Conservation (phyloP, 1,140 invertebrate species). For the Caenorhabditis remanei region DNA sequence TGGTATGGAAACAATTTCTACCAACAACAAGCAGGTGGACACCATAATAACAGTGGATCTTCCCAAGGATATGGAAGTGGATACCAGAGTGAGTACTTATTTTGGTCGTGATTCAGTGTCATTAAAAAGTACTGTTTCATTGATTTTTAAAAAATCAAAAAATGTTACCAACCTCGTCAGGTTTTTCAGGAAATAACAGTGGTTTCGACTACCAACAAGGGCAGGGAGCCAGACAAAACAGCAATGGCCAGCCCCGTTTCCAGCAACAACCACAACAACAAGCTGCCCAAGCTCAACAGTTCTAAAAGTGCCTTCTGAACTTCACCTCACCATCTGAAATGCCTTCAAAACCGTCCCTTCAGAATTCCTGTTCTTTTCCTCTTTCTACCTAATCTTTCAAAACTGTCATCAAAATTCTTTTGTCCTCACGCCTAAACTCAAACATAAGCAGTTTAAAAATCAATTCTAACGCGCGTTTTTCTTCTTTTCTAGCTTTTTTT, state of each 20-base stretch:
- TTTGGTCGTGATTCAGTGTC: neutral
- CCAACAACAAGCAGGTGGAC: neutral
- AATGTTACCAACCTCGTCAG: neutral
- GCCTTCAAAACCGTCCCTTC: slow-evolving; percentile 11
- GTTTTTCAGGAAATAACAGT: slow-evolving; percentile 38
- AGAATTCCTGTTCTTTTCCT: slow-evolving; percentile 29
- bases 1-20: slow-evolving; percentile 56
- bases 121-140: neutral
- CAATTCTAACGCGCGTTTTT: slow-evolving; percentile 48
- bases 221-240: slow-evolving; percentile 2
- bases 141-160: neutral
- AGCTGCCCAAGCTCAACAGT: slow-evolving; percentile 46
- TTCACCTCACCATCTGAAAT: slow-evolving; percentile 40
- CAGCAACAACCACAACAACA: slow-evolving; percentile 38
- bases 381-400: slow-evolving; percentile 39
- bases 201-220: slow-evolving; percentile 40
- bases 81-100: slow-evolving; percentile 32
- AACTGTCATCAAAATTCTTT: slow-evolving; percentile 23
- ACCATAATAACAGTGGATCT: slow-evolving; percentile 8
- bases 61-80: slow-evolving; percentile 54
- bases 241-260: slow-evolving; percentile 24
- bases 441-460: slow-evolving; percentile 11
- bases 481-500: neutral
- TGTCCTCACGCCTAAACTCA: slow-evolving; percentile 46
- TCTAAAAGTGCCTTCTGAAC: slow-evolving; percentile 48